Conservation (phyloP, 2,888 invertebrate species). For the Zeuzera pyrina region DNA sequence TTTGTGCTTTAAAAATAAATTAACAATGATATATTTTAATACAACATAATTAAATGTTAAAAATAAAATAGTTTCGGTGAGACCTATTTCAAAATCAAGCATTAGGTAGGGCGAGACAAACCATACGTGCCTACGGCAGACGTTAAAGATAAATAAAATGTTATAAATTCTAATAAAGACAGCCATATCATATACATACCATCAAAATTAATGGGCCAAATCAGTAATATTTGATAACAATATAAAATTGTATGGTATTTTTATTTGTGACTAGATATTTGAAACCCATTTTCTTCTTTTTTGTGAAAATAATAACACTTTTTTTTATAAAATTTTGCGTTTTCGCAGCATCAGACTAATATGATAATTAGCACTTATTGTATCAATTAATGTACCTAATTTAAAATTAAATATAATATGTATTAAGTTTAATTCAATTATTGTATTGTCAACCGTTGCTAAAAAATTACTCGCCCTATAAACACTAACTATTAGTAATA, state of each 20-base stretch:
- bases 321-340: too few species aligned
- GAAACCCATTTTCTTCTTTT: too few species aligned
- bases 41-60: constrained; percentile 60
- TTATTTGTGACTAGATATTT: too few species aligned
- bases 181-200: too few species aligned
- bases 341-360: constrained; percentile 22
- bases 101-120: constrained; percentile 58
- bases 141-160: too few species aligned
- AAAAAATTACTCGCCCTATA: constrained; percentile 62
- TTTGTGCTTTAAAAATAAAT: constrained; percentile 70
- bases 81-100: constrained; percentile 51
- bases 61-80: constrained; percentile 33
- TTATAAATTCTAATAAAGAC: too few species aligned
- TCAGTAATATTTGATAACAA: too few species aligned
- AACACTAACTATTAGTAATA: constrained; percentile 44
- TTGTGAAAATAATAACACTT: too few species aligned
- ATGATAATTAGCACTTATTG: constrained; percentile 30
- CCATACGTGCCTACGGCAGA: too few species aligned
- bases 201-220: too few species aligned
- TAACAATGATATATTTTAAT: constrained; percentile 59
- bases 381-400: constrained; percentile 26
- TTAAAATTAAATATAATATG: constrained; percentile 55
- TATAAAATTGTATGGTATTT: too few species aligned
- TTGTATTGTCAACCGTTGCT: constrained; percentile 65
- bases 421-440: constrained; percentile 19